Conservation (phyloP, 1,140 invertebrate species). For the Latrodectus geometricus region DNA sequence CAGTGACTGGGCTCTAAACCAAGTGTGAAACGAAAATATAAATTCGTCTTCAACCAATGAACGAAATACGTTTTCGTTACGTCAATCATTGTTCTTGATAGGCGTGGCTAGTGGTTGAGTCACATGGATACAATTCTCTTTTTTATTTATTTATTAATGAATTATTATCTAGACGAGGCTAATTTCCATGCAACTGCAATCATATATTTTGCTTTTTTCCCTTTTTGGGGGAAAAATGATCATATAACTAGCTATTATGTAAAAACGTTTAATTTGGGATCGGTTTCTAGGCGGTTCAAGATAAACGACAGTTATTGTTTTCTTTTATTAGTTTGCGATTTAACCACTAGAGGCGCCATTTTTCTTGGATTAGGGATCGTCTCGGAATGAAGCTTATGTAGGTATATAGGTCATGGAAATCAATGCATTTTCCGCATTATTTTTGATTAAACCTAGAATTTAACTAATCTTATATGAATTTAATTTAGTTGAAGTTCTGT, state of each 20-base stretch:
- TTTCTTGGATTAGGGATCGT: background rate
- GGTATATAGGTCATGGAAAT: too few relatives aligned
- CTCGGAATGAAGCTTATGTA: background rate
- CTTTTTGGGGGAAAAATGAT: background rate
- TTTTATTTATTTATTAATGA: background rate
- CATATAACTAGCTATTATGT: conserved; percentile 37
- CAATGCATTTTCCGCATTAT: too few relatives aligned
- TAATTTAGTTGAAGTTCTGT: too few relatives aligned
- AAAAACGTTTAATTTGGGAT: conserved; percentile 43
- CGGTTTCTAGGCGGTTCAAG: background rate
- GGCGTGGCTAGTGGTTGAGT: conserved; percentile 26
- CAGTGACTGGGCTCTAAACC: conserved; percentile 9
- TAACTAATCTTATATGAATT: too few relatives aligned
- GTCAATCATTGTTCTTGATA: conserved; percentile 28
- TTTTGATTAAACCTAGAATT: background rate
- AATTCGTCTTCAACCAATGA: conserved; percentile 13
- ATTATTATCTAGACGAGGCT: background rate
- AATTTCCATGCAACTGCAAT: conserved; percentile 17
- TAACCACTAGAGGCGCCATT: background rate
- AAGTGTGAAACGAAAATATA: conserved; percentile 15
- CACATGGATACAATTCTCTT: background rate
- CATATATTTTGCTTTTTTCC: background rate
- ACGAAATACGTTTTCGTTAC: conserved; percentile 27
- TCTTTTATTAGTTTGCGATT: conserved; percentile 2
- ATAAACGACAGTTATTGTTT: conserved; percentile 11